These are phyloP conservation scores for Drosophila multiciliata DNA, from an alignment of 2,888 invertebrate species.

Conservation along the genomic window DNA sequence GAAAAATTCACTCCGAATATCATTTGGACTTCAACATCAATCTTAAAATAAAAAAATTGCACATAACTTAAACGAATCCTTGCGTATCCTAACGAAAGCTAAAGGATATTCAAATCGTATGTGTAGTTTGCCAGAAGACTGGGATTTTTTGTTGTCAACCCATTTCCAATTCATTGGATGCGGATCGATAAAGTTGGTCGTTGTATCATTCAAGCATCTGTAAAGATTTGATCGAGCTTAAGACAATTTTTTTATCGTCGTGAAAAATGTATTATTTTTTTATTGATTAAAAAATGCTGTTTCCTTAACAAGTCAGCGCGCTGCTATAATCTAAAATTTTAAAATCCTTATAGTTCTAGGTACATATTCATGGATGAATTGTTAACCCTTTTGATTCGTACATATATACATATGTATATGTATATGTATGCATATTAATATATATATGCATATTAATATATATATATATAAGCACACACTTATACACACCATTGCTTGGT, in stretches of 20 bases:
- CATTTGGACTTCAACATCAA: neutral
- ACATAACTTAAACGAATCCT: neutral
- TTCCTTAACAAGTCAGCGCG: constrained; percentile 34
- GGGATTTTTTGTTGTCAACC: neutral
- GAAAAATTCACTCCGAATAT: too few relatives aligned
- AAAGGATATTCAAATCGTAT: neutral
- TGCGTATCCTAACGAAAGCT: neutral
- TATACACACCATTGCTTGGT: constrained; percentile 9
- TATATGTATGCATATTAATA: neutral
- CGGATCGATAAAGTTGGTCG: neutral
- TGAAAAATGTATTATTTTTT: constrained; percentile 22
- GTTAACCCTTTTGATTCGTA: constrained; percentile 31
- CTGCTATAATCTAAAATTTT: constrained; percentile 34
- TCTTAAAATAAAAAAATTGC: neutral
- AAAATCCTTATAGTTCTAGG: constrained; percentile 41
- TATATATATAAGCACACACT: neutral
- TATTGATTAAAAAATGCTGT: constrained; percentile 38
- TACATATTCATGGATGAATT: constrained; percentile 32
- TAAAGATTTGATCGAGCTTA: neutral
- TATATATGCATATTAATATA: neutral
- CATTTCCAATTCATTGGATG: neutral
- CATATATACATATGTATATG: constrained; percentile 5
- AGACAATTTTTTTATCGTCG: neutral
- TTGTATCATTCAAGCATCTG: neutral
- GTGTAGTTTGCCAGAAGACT: neutral